Evolutionary conservation across 2,797 vertebrate genomes (phyloP), one percentile per base, ranked within the genome.

Genomic region (Setipinna tenuifilis): DNA sequence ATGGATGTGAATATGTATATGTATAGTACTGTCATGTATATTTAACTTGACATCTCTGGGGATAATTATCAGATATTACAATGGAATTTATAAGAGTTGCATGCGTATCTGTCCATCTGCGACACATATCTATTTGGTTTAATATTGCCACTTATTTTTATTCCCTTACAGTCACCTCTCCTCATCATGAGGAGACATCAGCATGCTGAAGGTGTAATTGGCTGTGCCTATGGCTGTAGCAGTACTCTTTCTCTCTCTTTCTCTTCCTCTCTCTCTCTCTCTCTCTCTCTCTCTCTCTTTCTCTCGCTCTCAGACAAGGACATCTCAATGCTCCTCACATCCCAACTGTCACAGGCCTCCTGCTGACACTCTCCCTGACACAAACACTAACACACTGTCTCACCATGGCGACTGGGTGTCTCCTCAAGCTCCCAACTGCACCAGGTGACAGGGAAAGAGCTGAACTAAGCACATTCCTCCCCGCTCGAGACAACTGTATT

Each of bases 281-380:
- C 31, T 71, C 28, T 71, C 68, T 35, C 23, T 25, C n/a, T 65
- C 61, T 62, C 61, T 62, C 21, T 11, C 61, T 25, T 2, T 62
- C 61, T 62, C 61, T 25, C 16, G 16, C 71, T 71, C 96, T 95
- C 96, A 96, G 96, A 95, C 94, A 94, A 97, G 96, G 97, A 98
- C 97, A 97, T 97, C 97, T 98, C 97, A 98, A 97, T 96, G 97
- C 95, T 96, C 94, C 95, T 94, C 94, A 94, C 96, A 95, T 95
- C 96, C 96, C 93, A 96, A 93, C 96, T 97, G 97, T 98, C 97
- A 97, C 95, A 94, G 93, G 94, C 93, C 96, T 92, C 92, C 95
- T 93, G 95, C 96, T 96, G 97, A 97, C 97, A 97, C 96, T 96
- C 96, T 95, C 93, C 92, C 95, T 97, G 97, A 98, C 97, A 98